These are phyloP conservation scores for Tursiops truncatus DNA, from an alignment of 2,113 vertebrate genomes.

Conservation along the genomic window DNA sequence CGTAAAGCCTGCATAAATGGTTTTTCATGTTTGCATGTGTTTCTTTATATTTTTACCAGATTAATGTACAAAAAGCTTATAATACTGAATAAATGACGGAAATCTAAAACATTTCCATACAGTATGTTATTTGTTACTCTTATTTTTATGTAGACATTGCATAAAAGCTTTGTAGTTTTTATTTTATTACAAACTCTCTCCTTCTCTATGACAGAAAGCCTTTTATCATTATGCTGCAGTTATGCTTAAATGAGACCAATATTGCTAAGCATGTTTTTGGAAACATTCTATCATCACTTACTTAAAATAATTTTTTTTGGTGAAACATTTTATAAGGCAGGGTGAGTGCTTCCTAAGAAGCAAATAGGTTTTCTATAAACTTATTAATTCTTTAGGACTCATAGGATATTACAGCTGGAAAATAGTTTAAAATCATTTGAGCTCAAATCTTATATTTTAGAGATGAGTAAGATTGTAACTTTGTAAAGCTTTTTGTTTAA, in stretches of 20 bases:
- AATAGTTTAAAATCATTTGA: not conserved
- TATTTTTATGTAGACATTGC: not conserved
- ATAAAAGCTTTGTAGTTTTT: not conserved
- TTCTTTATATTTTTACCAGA: not conserved
- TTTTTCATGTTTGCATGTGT: not conserved
- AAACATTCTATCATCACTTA: not conserved
- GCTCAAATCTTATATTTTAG: not conserved
- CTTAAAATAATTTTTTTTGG: not conserved
- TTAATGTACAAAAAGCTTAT: not conserved
- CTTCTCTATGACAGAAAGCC: not conserved
- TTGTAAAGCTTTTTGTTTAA: not conserved
- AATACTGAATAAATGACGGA: not conserved
- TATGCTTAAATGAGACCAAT: not conserved
- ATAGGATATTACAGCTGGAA: not conserved
- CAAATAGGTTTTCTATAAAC: not conserved
- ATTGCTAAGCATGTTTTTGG: not conserved
- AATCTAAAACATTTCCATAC: not conserved
- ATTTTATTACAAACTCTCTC: not conserved
- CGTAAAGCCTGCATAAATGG: not conserved
- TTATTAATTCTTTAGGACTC: not conserved
- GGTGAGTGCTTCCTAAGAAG: not conserved
- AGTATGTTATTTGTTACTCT: not conserved
- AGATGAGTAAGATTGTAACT: not conserved
- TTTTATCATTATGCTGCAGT: not conserved
- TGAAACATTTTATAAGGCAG: not conserved